Evolutionary conservation across 2,888 invertebrate genomes (phyloP), one percentile per base, ranked within the genome.

Genomic region (Colletes collaris): DNA sequence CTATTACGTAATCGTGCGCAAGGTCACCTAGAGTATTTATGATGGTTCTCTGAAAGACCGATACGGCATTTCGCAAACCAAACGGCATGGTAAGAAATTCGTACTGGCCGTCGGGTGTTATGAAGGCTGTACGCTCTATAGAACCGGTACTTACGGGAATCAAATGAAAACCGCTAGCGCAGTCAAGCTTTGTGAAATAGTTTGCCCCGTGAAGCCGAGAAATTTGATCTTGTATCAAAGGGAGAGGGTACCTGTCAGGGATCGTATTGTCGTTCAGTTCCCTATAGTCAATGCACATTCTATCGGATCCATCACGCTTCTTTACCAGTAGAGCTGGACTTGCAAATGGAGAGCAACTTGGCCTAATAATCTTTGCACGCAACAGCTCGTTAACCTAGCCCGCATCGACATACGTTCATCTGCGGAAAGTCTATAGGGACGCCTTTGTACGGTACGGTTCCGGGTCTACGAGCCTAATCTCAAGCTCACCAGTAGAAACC

Each of bases 361-460:
- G 49, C 49, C 66, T 74, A 53, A 53, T 53, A 16, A 16, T 19
- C 7, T 53, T 53, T 6, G 53, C 53, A 6, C 19, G 16, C 13
- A 53, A 19, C 13, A 53, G 19, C 13, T 53, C 53, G 5, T 53
- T 6, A 16, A 53, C 53, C 19, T 53, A 13, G 0, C 19, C 4
- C 19, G 53, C 19, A 53, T 19, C 13, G 16, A 4, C 13, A 4
- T 19, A 2, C 19, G 16, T 13, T 16, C 53, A 0, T 53, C 53
- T 5, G 19, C 16, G 16, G 53, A 8, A 19, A 53, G 19, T 6
- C 53, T 5, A 6, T 53, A 19, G 6, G 19, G 16, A 19, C 19
- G 53, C 40, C 19, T 53, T 19, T 53, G 19, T 8, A 19, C 53
- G 5, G 53, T 19, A 19, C 53, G 53, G 10, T 53, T 53, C n/a